phyloP scores from a whole-genome alignment of 1,140 invertebrate genomes.

The Brachionus sp. region DNA sequence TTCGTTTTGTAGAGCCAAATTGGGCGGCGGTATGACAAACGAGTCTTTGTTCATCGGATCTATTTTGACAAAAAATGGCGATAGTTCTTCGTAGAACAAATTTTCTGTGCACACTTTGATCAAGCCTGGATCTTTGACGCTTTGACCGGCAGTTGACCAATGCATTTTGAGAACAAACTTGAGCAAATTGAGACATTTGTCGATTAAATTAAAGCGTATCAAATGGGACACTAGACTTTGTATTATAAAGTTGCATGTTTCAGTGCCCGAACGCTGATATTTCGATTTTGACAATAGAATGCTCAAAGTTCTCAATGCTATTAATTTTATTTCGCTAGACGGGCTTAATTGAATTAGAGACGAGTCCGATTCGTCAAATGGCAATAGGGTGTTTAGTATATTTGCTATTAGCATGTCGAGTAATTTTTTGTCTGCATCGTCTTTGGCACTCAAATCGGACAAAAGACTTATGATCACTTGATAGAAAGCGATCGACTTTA shows the following conservation, averaged over 20 bases:
- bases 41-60: slow-evolving; percentile 43
- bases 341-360: background rate
- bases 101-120: background rate
- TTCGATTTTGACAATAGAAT: slow-evolving; percentile 38
- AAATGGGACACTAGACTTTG: background rate
- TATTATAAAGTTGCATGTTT: slow-evolving; percentile 31
- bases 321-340: background rate
- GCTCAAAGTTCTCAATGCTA: slow-evolving; percentile 58
- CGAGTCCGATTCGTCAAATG: background rate
- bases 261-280: slow-evolving; percentile 23
- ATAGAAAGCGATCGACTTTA: slow-evolving; percentile 45
- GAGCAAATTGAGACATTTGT: slow-evolving; percentile 9
- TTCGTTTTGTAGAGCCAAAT: slow-evolving; percentile 1
- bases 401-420: background rate
- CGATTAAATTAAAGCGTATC: background rate
- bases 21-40: slow-evolving; percentile 21
- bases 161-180: background rate
- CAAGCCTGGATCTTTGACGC: background rate
- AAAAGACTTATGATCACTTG: slow-evolving; percentile 17
- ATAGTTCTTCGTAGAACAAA: background rate
- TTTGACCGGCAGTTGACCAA: background rate
- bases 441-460: slow-evolving; percentile 18
- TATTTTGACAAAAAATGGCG: slow-evolving; percentile 21
- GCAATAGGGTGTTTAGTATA: background rate
- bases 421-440: background rate